Percentiles rank a stretch among this genome's conserved stretches.
These are phyloP conservation scores for Papilio xuthus DNA, from an alignment of 1,140 invertebrate species.

Conservation along the genomic window DNA sequence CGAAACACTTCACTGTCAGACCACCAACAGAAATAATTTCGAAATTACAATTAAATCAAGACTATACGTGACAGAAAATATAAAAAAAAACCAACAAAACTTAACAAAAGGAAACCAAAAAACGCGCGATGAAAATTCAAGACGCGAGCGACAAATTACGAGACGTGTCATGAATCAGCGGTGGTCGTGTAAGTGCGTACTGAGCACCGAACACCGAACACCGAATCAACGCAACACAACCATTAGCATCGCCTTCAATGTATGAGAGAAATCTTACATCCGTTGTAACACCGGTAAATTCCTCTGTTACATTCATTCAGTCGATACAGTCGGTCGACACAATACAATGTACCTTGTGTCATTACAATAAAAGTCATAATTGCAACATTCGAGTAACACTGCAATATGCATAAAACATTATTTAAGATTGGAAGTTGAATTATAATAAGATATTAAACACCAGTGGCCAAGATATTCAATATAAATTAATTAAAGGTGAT, in stretches of 20 bases:
- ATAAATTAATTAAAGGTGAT: too few species aligned
- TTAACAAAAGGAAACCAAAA: neutral
- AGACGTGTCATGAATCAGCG: slow-evolving; percentile 6
- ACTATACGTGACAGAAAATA: neutral
- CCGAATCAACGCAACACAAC: neutral
- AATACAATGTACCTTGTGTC: neutral
- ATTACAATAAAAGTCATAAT: neutral
- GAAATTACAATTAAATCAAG: neutral
- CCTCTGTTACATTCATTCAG: too few species aligned
- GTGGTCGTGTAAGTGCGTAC: neutral
- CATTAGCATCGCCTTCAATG: neutral
- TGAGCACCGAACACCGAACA: neutral
- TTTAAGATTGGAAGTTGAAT: neutral
- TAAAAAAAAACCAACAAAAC: neutral
- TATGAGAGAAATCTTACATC: slow-evolving; percentile 9
- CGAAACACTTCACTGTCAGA: neutral
- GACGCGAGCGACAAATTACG: neutral
- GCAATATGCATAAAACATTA: neutral
- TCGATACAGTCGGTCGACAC: too few species aligned
- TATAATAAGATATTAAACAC: neutral
- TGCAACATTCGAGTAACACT: neutral
- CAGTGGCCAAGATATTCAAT: neutral
- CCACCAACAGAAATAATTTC: neutral
- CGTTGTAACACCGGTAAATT: neutral
- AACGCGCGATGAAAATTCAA: slow-evolving; percentile 7